These are phyloP conservation scores for Eptesicus fuscus DNA, from an alignment of 2,113 vertebrate genomes.

Conservation along the genomic window DNA sequence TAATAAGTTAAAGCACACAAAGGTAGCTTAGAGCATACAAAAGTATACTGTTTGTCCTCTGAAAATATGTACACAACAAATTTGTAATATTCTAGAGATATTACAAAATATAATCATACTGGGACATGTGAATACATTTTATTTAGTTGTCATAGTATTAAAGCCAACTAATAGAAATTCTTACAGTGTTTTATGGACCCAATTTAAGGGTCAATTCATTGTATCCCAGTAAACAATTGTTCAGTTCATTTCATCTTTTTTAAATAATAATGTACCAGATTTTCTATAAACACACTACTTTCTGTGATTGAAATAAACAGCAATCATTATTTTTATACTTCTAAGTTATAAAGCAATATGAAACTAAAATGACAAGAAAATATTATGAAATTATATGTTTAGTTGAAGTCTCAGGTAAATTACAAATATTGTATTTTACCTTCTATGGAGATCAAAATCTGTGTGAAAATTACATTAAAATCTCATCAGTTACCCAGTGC, in stretches of 20 bases:
- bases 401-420: not conserved
- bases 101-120: not conserved
- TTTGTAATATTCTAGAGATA: not conserved
- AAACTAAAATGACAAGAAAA: not conserved
- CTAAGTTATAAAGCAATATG: not conserved
- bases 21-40: not conserved
- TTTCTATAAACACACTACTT: not conserved
- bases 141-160: not conserved
- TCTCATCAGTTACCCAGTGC: not conserved
- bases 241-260: not conserved
- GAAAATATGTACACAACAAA: not conserved
- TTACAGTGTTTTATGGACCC: not conserved
- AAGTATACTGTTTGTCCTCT: not conserved
- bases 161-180: constrained; percentile 23
- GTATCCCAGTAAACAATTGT: not conserved
- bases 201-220: not conserved
- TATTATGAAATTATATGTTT: not conserved
- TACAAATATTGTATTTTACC: not conserved
- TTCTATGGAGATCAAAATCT: not conserved
- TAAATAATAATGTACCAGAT: not conserved
- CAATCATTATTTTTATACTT: not conserved
- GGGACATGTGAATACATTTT: not conserved
- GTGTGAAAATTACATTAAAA: not conserved
- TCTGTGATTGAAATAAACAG: not conserved
- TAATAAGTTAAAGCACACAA: not conserved